A percentile compares a stretch with the other conserved stretches of the same genome.
Conservation (phyloP, 2,113 vertebrate genomes). For the Chloroceryle aenea region DNA sequence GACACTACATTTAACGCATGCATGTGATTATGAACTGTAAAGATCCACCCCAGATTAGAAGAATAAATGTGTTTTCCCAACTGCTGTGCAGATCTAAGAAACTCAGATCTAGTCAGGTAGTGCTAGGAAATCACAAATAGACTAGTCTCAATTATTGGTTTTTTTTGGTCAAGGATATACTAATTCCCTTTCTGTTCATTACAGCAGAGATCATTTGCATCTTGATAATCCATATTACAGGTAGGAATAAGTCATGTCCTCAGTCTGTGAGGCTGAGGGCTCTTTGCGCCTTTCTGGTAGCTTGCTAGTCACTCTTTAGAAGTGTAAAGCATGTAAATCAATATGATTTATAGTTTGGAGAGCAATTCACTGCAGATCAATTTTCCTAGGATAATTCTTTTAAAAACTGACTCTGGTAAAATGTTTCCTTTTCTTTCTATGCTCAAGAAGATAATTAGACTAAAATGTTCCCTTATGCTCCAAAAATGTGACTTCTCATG, state of each 20-base stretch:
- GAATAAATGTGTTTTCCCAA: neutral
- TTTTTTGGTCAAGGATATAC: neutral
- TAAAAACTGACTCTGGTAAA: constrained; percentile 38
- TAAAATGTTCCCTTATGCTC: constrained; percentile 59
- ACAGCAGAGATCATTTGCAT: neutral
- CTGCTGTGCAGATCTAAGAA: neutral
- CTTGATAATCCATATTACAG: neutral
- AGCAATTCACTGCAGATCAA: constrained; percentile 33
- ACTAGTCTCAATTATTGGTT: neutral
- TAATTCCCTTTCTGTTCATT: neutral
- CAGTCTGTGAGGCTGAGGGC: neutral
- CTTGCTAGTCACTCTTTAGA: neutral
- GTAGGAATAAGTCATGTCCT: neutral
- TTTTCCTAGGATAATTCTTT: constrained; percentile 52
- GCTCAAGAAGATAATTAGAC: constrained; percentile 41
- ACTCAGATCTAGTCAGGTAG: neutral
- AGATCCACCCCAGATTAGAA: neutral
- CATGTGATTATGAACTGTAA: neutral
- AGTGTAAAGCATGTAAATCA: constrained; percentile 22
- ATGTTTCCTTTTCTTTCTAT: constrained; percentile 59
- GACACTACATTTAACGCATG: neutral
- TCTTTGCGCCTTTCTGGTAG: neutral
- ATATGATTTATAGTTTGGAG: constrained; percentile 35
- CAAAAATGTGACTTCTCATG: constrained; percentile 32
- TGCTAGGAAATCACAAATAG: neutral